Percentiles rank a stretch among this genome's conserved stretches.
phyloP scores from a whole-genome alignment of 2,888 invertebrate genomes.

The Caenorhabditis becei region DNA sequence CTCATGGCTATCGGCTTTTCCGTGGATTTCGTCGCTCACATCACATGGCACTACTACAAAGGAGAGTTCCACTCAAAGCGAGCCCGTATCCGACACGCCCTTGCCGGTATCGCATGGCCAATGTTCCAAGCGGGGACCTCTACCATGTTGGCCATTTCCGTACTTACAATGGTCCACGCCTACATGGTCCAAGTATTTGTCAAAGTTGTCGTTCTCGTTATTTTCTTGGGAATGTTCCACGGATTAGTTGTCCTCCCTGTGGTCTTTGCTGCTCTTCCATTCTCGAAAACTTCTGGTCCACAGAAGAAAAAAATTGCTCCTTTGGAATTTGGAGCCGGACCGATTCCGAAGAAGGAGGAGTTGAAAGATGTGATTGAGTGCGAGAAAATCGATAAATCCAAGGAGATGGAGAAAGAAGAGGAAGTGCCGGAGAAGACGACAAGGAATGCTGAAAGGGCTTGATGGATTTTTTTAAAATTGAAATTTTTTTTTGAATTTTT shows the following conservation, averaged over 20 bases:
- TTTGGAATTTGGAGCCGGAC: constrained; percentile 45
- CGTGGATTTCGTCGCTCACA: constrained; percentile 81
- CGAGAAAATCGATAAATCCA: no score
- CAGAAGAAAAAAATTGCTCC: constrained; percentile 53
- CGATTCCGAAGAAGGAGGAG: constrained; percentile 50
- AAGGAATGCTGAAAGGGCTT: neutral
- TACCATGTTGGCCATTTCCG: constrained; percentile 75
- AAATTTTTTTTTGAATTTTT: no score
- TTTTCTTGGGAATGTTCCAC: constrained; percentile 78
- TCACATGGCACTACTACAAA: constrained; percentile 81
- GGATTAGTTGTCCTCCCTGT: constrained; percentile 80
- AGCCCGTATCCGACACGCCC: constrained; percentile 78
- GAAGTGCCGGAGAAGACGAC: neutral
- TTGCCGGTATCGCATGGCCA: constrained; percentile 81
- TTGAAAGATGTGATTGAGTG: neutral
- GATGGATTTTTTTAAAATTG: neutral
- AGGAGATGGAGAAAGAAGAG: neutral
- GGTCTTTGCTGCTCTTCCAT: constrained; percentile 77
- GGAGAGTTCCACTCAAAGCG: constrained; percentile 76
- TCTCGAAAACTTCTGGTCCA: constrained; percentile 69
- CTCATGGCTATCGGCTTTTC: constrained; percentile 81
- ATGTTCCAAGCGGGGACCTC: constrained; percentile 81
- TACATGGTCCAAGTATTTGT: constrained; percentile 81
- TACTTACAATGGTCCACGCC: constrained; percentile 77
- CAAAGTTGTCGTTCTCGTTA: constrained; percentile 79